Percentiles rank a stretch among this genome's conserved stretches.
Conservation (phyloP, 2,113 vertebrate genomes). For the Cinclus mexicanus region DNA sequence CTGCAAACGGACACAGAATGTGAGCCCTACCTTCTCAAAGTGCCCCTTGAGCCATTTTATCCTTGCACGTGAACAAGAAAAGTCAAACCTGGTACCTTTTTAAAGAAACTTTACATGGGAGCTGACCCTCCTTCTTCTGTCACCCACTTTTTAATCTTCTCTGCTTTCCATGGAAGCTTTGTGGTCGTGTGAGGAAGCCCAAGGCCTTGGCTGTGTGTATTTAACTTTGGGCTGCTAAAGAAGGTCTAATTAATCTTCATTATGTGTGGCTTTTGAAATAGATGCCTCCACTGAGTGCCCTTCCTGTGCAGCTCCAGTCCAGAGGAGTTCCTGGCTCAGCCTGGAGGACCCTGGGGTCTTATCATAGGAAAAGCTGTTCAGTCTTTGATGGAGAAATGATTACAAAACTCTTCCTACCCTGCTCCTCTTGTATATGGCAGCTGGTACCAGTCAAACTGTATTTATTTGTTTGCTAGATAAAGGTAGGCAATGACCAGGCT, state of each 20-base stretch:
- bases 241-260: conserved; percentile 72
- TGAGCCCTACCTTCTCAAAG: not conserved
- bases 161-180: not conserved
- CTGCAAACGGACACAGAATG: not conserved
- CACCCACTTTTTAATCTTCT: not conserved
- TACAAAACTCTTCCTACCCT: not conserved
- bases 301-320: conserved; percentile 60
- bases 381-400: conserved; percentile 43
- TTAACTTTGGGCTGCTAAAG: conserved; percentile 33
- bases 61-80: not conserved
- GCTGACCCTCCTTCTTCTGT: not conserved
- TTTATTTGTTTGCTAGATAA: not conserved
- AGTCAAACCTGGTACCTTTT: not conserved
- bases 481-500: not conserved
- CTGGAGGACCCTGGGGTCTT: conserved; percentile 55
- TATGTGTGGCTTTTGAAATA: conserved; percentile 58
- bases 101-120: not conserved
- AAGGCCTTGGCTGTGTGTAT: conserved; percentile 18
- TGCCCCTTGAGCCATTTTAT: not conserved
- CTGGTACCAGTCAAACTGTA: conserved; percentile 2
- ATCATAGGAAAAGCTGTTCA: not conserved
- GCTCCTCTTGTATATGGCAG: not conserved
- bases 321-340: conserved; percentile 52
- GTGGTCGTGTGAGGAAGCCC: not conserved
- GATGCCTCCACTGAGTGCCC: conserved; percentile 21